Evolutionary conservation across 2,797 vertebrate genomes (phyloP).

Genomic region (Spheniscus humboldti): DNA sequence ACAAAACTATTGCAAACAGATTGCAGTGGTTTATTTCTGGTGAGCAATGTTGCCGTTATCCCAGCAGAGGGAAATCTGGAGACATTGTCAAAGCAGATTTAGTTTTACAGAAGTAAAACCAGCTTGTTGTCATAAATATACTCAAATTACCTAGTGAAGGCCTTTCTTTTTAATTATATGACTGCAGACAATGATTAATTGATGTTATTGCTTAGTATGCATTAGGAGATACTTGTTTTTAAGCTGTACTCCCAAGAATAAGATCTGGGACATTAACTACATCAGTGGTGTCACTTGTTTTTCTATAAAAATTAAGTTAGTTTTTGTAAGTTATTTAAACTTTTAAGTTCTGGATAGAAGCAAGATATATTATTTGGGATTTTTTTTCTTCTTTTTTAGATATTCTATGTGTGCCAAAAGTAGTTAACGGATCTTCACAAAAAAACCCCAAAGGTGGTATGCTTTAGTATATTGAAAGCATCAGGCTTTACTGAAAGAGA

Average conservation of each 20-base stretch:
- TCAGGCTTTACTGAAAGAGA: background rate
- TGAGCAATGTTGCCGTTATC: background rate
- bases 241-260: background rate
- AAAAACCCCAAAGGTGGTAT: background rate
- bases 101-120: background rate
- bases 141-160: background rate
- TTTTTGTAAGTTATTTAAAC: background rate
- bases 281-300: background rate
- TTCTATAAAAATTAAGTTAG: background rate
- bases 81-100: background rate
- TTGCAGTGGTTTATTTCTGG: background rate
- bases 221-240: background rate
- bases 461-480: background rate
- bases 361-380: background rate
- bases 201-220: background rate
- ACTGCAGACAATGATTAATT: background rate
- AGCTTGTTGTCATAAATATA: background rate
- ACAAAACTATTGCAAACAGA: background rate
- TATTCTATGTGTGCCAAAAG: background rate
- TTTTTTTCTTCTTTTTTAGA: background rate
- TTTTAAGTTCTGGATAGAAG: background rate
- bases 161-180: background rate
- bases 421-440: background rate
- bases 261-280: background rate
- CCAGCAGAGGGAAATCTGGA: constrained; percentile 50